Evolutionary conservation across 2,113 vertebrate species (phyloP), one percentile per base, ranked within the genome.

Genomic region (Phoenicopterus ruber): DNA sequence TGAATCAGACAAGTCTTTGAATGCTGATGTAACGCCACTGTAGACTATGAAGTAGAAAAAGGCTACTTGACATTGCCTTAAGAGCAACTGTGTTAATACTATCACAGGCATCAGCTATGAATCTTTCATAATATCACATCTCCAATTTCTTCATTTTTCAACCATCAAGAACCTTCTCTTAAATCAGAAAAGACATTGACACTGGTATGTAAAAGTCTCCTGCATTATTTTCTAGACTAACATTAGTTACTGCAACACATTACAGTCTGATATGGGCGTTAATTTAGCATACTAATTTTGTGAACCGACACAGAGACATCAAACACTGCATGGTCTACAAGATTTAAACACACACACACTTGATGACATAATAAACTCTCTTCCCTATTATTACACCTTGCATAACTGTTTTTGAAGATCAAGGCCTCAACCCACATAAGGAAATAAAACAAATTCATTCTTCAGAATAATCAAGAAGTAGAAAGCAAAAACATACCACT

Each of bases 401-500:
- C 10, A 4, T 44, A 84, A 61, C 42, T 59, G 6, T 70, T 86
- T 93, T 61, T 94, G 49, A 92, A 89, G 58, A 91, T 54, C n/a
- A 92, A 81, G 34, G 47, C 40, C 34, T 87, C 1, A 0, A 86
- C 11, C 15, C 42, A 71, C 19, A 22, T 34, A 86, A 61, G 62
- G 59, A 95, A 94, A 95, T 49, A 86, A 90, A 81, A 46, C 40
- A 95, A 92, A 88, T 72, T 87, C 7, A 92, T 79, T 89, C 29
- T 61, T 85, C 77, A 50, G 71, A 72, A 88, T 65, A 93, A 80
- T 24, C 3, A 1, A 81, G 34, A 95, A 96, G 63, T 26, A 90
- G 50, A 96, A 90, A 88, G 66, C 20, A 94, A 73, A 67, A 73
- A 96, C 98, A 21, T 98, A 99, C 99, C 98, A 99, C 99, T 99